Evolutionary conservation across 1,140 invertebrate genomes (phyloP).

Genomic region (Pseudomyrmex sp.): DNA sequence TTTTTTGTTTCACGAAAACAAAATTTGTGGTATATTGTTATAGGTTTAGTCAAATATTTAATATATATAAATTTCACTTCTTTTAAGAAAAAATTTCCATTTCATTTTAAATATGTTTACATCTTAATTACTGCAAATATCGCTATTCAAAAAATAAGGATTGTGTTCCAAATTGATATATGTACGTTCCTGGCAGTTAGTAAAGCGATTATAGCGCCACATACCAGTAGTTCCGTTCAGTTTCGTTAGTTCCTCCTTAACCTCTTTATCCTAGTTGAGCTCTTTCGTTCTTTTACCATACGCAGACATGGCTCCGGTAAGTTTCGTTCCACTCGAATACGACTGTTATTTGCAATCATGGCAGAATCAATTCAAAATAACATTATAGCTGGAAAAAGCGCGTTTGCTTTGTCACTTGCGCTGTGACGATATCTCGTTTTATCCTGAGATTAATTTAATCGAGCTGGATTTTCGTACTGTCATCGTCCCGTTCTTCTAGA

Average conservation of each 20-base stretch:
- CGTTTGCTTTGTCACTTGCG: background rate
- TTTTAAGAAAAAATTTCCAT: no score
- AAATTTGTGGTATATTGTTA: no score
- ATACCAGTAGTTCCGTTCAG: background rate
- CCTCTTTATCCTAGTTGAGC: background rate
- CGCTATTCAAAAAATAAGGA: no score
- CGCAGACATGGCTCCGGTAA: constrained; percentile 80
- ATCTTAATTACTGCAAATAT: no score
- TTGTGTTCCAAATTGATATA: no score
- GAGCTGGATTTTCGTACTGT: constrained; percentile 51
- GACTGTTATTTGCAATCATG: constrained; percentile 24
- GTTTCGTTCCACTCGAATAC: constrained; percentile 55
- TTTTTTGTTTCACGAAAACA: background rate
- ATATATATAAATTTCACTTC: no score
- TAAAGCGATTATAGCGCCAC: background rate
- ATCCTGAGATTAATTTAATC: constrained; percentile 56
- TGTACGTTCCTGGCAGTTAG: no score
- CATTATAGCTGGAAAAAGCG: background rate
- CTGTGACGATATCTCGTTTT: background rate
- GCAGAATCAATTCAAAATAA: constrained; percentile 39
- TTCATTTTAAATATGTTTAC: no score
- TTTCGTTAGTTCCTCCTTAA: background rate
- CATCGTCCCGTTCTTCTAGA: no score
- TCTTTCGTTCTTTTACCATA: constrained; percentile 70
- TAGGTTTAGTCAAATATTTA: no score